Evolutionary conservation across 1,140 invertebrate genomes (phyloP), one percentile per base, ranked within the genome.

Genomic region (Atta colombica): DNA sequence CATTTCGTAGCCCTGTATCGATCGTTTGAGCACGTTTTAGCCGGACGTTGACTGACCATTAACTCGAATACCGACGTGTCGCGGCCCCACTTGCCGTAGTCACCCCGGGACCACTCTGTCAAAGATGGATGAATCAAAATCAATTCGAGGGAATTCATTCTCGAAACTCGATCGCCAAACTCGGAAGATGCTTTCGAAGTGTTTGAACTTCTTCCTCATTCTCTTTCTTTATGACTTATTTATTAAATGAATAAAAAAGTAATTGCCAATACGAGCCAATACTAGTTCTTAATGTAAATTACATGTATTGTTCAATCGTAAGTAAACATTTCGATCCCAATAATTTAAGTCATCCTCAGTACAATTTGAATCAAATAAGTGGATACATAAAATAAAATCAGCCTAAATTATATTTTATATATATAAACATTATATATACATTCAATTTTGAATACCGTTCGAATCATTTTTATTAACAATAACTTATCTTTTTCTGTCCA

Each of bases 1-100:
- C 82, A 77, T 91, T 91, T 90, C 89, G 72, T 25, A 89, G 66
- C 72, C 74, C 53, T 84, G 28, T 74, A 90, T 90, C 88, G 89
- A 89, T 75, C 88, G 61, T 71, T 60, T 39, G n/a, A 53, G 74
- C 60, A 75, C 80, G 68, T 82, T 60, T 85, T 58, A 82, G 10
- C 85, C 88, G 80, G 88, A 89, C 86, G 63, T 90, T 89, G 86
- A 89, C 89, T 87, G 77, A 74, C 78, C 78, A 60, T 53, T 77
- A n/a, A 49, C 60, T 88, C 53, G 81, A 80, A 86, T 58, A 77
- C 63, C 86, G 89, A 90, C 60, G 71, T 61, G 69, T 31, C 39
- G 71, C 53, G 65, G n/a, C 84, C 35, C 16, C 69, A 66, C 51
- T 84, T 84, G 71, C 45, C 69, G 53, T 21, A 72, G 78, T 72